A percentile compares a stretch with the other conserved stretches of the same genome.
phyloP scores from a whole-genome alignment of 2,797 vertebrate species.

The Poeciliopsis paucimaculata region DNA sequence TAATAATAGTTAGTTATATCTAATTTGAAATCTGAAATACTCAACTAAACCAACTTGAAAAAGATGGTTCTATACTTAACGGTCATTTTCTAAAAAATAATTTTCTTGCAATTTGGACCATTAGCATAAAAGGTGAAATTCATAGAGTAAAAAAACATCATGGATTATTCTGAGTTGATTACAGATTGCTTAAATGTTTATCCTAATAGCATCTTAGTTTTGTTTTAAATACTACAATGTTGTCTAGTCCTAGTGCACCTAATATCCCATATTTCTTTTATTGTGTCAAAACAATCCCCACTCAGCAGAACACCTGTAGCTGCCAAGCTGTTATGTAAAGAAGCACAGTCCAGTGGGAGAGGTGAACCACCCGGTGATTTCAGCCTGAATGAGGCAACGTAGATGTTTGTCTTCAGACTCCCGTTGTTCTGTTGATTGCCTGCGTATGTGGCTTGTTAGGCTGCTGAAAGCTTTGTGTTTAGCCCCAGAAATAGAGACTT shows the following conservation, averaged over 20 bases:
- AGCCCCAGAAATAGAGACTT: slow-evolving; percentile 74
- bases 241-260: slow-evolving; percentile 21
- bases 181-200: background rate
- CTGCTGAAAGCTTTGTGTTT: slow-evolving; percentile 69
- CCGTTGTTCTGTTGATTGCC: slow-evolving; percentile 67
- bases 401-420: slow-evolving; percentile 64
- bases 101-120: background rate
- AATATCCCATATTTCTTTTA: slow-evolving; percentile 50
- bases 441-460: slow-evolving; percentile 65
- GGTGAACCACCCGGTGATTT: slow-evolving; percentile 35
- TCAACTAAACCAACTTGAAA: background rate
- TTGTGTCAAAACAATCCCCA: slow-evolving; percentile 42
- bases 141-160: slow-evolving; percentile 6
- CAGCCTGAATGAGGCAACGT: slow-evolving; percentile 50
- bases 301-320: slow-evolving; percentile 48
- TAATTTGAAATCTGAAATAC: background rate
- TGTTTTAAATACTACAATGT: slow-evolving; percentile 3
- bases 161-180: slow-evolving; percentile 12
- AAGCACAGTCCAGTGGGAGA: slow-evolving; percentile 38
- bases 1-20: background rate
- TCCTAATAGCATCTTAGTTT: background rate
- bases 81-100: background rate
- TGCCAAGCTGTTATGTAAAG: slow-evolving; percentile 62
- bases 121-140: background rate
- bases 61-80: background rate